Conservation (phyloP, 2,888 invertebrate genomes). For the Balanococcus diminutus region DNA sequence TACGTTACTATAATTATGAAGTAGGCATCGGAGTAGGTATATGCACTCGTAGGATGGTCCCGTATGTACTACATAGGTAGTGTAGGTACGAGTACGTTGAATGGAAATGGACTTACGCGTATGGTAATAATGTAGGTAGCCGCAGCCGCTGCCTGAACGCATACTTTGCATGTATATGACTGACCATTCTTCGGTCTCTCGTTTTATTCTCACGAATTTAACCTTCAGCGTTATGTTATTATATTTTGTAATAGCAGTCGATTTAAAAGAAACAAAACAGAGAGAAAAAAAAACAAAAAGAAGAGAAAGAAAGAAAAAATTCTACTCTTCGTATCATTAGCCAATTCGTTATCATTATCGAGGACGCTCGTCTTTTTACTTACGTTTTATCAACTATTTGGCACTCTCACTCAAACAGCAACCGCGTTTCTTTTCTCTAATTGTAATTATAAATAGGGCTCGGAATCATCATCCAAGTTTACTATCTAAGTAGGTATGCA, state of each 20-base stretch:
- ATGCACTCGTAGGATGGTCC: no score
- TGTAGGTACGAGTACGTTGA: background rate
- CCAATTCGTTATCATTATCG: slow-evolving; percentile 17
- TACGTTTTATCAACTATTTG: background rate
- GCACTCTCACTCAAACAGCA: no score
- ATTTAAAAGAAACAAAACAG: slow-evolving; percentile 1
- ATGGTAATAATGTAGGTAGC: background rate
- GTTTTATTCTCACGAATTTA: slow-evolving; percentile 53
- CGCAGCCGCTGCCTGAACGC: background rate
- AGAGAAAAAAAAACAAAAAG: background rate
- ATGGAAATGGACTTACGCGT: background rate
- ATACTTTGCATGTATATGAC: background rate
- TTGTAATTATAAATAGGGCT: no score
- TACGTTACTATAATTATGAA: no score
- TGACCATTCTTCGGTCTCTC: slow-evolving; percentile 8
- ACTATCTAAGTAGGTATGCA: no score
- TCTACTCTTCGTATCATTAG: background rate
- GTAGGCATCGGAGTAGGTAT: no score
- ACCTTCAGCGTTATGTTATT: slow-evolving; percentile 47
- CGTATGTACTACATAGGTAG: no score
- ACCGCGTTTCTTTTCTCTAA: background rate
- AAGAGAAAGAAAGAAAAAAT: background rate
- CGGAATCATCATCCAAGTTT: no score
- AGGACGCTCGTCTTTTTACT: background rate
- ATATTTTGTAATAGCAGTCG: slow-evolving; percentile 46